Conservation (phyloP, 2,113 vertebrate genomes). For the Entomyzon cyanotis region DNA sequence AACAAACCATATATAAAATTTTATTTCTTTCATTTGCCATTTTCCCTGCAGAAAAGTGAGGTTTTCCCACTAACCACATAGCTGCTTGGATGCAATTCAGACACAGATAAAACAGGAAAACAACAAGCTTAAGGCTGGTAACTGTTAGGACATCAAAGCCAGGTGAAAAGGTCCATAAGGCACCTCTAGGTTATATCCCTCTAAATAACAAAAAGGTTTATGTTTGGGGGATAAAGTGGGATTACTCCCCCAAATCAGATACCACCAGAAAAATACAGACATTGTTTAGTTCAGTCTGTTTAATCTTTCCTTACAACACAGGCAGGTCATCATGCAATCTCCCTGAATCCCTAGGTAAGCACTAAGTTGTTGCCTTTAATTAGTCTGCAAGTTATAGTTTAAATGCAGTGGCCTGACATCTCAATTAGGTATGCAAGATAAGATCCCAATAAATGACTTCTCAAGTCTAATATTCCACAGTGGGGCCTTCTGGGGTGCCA, state of each 20-base stretch:
- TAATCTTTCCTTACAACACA: constrained; percentile 33
- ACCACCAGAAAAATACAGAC: constrained; percentile 24
- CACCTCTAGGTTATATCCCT: not conserved
- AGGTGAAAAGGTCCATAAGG: constrained; percentile 42
- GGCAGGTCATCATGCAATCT: constrained; percentile 45
- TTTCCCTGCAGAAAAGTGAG: not conserved
- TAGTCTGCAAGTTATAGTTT: constrained; percentile 26
- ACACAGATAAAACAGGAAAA: constrained; percentile 19
- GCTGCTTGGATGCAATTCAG: not conserved
- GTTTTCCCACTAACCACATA: not conserved
- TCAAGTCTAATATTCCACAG: constrained; percentile 20
- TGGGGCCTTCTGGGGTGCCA: not conserved
- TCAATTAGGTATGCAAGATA: constrained; percentile 57
- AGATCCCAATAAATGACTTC: constrained; percentile 35
- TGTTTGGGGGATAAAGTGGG: constrained; percentile 20
- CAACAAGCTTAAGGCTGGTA: not conserved
- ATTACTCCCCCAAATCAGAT: constrained; percentile 32
- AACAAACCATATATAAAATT: not conserved
- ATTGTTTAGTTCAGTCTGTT: constrained; percentile 6
- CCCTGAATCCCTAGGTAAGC: constrained; percentile 54
- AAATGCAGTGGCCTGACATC: constrained; percentile 21
- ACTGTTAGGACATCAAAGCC: constrained; percentile 44
- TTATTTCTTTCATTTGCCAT: not conserved
- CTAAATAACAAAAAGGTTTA: constrained; percentile 10
- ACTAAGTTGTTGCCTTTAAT: constrained; percentile 41